Base-by-base conservation (phyloP, 2,888 invertebrate species). In the Podotricha telesiphe region DNA sequence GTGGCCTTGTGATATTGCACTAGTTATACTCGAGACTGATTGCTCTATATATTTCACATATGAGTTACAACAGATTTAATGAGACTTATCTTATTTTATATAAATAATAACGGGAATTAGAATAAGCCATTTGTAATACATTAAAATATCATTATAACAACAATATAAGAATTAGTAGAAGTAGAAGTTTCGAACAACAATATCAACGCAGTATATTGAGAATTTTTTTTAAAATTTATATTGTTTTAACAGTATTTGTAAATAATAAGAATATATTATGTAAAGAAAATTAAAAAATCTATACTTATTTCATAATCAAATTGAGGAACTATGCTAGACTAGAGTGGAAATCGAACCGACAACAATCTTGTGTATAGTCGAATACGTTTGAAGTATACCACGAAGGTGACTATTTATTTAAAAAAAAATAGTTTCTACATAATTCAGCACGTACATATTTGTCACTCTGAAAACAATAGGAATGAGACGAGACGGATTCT, bases 1-100 rank as follows among this genome's bases (percentile, higher is more conserved):
- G 61, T 13, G 61, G 62, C 67, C 67, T 67, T 62, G 67, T 53
- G 34, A 62, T 53, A 67, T 67, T 40, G 62, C 67, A 47, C 51
- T 53, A 37, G 61, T 55, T 47, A 62, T 45, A 40, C 2, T 28
- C 28, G 50, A 59, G 34, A 42, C 51, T 28, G 19, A 40, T 20
- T 67, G 59, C 42, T 67, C 59, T 67, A 67, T 42, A 67, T 67
- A 59, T 42, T 62, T 45, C 48, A 47, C 8, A 34, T 20, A 48
- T 61, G 13, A 48, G 37, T 62, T 48, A 48, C 34, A 48, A 22
- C 42, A 45, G 11, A 0, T 19, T 6, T 17, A 55, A 37, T 17
- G 5, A 53, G 17, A 10, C 28, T 34, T 10, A 17, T 7, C 2
- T 40, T 40, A 19, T 58, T 58, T 15, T 20, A 58, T 58, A 40